Evolutionary conservation across 2,888 invertebrate genomes (phyloP), one percentile per base, ranked within the genome.

Genomic region (Agrochola lota): DNA sequence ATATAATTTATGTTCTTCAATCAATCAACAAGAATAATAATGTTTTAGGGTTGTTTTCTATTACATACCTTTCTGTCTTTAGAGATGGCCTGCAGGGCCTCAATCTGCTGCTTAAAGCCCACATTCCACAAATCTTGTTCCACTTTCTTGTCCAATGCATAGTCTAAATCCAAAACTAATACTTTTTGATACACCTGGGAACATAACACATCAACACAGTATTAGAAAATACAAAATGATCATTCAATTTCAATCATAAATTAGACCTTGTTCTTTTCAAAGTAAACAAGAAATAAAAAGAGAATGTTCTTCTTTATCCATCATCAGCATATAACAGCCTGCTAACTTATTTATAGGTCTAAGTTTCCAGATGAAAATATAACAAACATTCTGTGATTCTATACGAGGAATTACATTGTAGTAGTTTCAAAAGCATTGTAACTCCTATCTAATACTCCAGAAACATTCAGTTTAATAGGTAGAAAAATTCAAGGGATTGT

Each of bases 91-190:
- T 99, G 99, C 79, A 99, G 94, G 4, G 97, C 97, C 74, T 98
- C 98, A 93, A 99, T 99, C 94, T 98, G 98, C 94, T 98, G 98
- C 94, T 98, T 98, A 95, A 99, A 99, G 71, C 98, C 98, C 89
- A 98, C 97, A 95, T 98, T 98, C 99, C 99, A 99, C 87, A 99
- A 96, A 91, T 99, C 99, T 92, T 98, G 98, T 92, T 99, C 99
- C 52, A 98, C 98, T 95, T 99, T 99, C 94, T 98, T 98, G 93
- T 99, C 98, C 90, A 99, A 95, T 26, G 98, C 98, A 97, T 98
- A 98, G 93, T 99, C 98, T 88, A 99, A 95, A 94, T 99, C 98
- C 77, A 98, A 95, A 73, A 98, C 97, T 80, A 99, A 96, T 72
- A 98, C 97, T 94, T 98, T 97, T 92, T 98, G 98, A 91, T 98